phyloP scores from a whole-genome alignment of 2,113 vertebrate species.

The Pangasianodon gigas region DNA sequence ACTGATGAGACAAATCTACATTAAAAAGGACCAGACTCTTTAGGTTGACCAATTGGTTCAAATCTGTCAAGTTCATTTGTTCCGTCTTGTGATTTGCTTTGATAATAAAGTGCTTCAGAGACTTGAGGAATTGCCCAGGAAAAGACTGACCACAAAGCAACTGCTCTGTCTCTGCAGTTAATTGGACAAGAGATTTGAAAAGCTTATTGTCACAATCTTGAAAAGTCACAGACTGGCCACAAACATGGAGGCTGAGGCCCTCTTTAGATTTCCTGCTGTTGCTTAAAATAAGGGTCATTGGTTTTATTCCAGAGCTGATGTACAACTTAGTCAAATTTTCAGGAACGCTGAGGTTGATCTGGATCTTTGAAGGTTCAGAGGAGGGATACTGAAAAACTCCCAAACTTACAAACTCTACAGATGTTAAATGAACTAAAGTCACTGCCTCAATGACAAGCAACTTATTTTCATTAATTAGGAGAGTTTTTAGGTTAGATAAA shows the following conservation, averaged over 20 bases:
- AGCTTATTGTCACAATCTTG: constrained; percentile 29
- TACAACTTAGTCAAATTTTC: constrained; percentile 19
- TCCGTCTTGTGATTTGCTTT: neutral
- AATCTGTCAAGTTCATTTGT: constrained; percentile 25
- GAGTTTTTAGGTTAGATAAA: constrained; percentile 19
- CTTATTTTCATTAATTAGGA: constrained; percentile 4
- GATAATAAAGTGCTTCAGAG: constrained; percentile 1
- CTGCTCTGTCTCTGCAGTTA: constrained; percentile 18
- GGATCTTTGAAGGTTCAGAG: neutral
- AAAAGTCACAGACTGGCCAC: constrained; percentile 31
- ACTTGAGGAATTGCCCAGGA: constrained; percentile 2
- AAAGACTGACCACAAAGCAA: constrained; percentile 25
- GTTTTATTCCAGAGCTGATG: constrained; percentile 27
- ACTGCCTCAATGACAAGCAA: neutral
- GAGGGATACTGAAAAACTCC: neutral
- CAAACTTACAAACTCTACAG: constrained; percentile 8
- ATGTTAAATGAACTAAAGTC: constrained; percentile 27
- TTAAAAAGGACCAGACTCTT: constrained; percentile 16
- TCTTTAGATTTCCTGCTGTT: neutral
- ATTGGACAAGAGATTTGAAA: constrained; percentile 26
- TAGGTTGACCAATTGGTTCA: constrained; percentile 33
- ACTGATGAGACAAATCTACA: constrained; percentile 38
- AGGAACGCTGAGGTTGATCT: constrained; percentile 34
- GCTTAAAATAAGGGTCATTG: constrained; percentile 31
- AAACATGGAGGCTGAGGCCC: constrained; percentile 19